Base-by-base conservation (phyloP, 2,888 invertebrate species). In the Adela reaumurella region DNA sequence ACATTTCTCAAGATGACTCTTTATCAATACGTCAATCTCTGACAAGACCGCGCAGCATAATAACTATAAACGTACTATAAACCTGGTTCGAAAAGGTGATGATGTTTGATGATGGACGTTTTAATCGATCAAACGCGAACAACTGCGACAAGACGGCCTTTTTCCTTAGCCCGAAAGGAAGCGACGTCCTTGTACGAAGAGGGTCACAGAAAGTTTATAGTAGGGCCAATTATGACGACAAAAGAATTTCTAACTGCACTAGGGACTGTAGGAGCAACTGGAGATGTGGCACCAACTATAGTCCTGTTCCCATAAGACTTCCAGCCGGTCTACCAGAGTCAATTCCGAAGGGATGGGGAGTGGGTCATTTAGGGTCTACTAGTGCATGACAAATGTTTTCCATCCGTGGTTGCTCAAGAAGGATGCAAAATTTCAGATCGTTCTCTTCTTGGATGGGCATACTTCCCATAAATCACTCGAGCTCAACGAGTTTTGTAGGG, bases 131-230 rank as follows among this genome's bases (percentile, higher is more conserved):
- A n/a, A 49, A 51, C 45, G 54, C 56, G 20, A 50, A 57, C 19
- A 64, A 66, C 54, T 55, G 55, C 17, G 63, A 65, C 52, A 62
- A 66, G 51, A 55, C 58, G 10, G 58, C 57, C 4, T 62, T 65
- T 51, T 61, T 56, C 51, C 49, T 66, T 19, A 53, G 52, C 48
- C 62, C 63, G 14, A 62, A 62, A 53, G 57, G 52, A 1, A 48
- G 54, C 5, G 57, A 58, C 45, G 62, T 62, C n/a, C 48, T 66
- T n/a, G 55, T 53, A 5, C 52, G 49, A 49, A 61, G 58, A 55
- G 60, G 57, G 29, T 50, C 54, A n/a, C 57, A 59, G 47, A 51
- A 50, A 19, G 55, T 60, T 44, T 56, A 60, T 44, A 52, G 43
- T 42, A 49, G 49, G 24, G 52, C 54, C 41, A 52, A 45, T 17